phyloP scores from a whole-genome alignment of 2,888 invertebrate species.

The Dermolepida albohirtum region DNA sequence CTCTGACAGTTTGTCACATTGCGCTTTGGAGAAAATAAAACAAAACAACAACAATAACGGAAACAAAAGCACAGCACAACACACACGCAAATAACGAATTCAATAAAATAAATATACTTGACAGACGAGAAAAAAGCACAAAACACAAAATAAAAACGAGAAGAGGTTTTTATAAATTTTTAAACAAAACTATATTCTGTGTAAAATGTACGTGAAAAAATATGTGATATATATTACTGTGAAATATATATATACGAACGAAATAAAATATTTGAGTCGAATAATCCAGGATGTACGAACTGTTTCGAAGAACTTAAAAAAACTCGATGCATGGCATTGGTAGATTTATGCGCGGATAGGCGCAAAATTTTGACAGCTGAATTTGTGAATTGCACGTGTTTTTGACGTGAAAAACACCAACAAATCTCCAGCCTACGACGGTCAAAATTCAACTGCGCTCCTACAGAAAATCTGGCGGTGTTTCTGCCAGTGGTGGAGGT shows the following conservation, averaged over 20 bases:
- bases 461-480: constrained; percentile 43
- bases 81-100: constrained; percentile 33
- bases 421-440: constrained; percentile 20
- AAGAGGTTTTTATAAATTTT: not conserved
- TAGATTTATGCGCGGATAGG: constrained; percentile 13
- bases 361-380: constrained; percentile 33
- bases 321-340: constrained; percentile 31
- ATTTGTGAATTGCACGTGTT: constrained; percentile 45
- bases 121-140: constrained; percentile 28
- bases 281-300: constrained; percentile 11
- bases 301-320: constrained; percentile 5
- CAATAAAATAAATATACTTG: constrained; percentile 36
- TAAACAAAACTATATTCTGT: constrained; percentile 10
- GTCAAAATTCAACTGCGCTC: constrained; percentile 40
- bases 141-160: constrained; percentile 40
- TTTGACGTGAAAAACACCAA: constrained; percentile 42
- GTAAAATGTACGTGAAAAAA: constrained; percentile 1
- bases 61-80: constrained; percentile 46
- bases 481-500: constrained; percentile 48
- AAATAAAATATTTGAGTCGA: constrained; percentile 8
- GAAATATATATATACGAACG: constrained; percentile 22
- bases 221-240: constrained; percentile 21
- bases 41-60: constrained; percentile 46
- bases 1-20: constrained; percentile 40
- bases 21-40: constrained; percentile 39